Evolutionary conservation across 2,888 invertebrate genomes (phyloP).

Genomic region (Atrina japonica): DNA sequence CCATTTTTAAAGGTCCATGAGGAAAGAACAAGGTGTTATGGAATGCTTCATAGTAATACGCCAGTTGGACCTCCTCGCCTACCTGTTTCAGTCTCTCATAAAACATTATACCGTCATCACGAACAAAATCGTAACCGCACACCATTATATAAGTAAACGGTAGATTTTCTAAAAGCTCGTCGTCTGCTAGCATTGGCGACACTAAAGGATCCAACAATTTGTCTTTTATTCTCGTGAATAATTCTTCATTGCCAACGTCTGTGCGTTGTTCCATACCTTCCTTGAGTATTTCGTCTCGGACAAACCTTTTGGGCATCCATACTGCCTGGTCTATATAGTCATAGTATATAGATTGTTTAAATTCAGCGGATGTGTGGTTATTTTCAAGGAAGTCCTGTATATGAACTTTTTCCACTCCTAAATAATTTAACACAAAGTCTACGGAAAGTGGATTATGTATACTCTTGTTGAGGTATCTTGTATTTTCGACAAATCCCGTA

Average conservation of each 20-base stretch:
- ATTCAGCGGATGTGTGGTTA: conserved; percentile 55
- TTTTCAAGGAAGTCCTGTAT: conserved; percentile 49
- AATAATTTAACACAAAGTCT: conserved; percentile 55
- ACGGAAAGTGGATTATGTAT: conserved; percentile 52
- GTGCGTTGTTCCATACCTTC: conserved; percentile 22
- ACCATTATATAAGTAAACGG: conserved; percentile 77
- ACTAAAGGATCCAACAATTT: conserved; percentile 58
- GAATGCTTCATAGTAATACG: conserved; percentile 64
- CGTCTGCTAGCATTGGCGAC: conserved; percentile 75
- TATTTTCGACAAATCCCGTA: conserved; percentile 56
- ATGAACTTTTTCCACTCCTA: conserved; percentile 49
- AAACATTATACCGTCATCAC: conserved; percentile 79
- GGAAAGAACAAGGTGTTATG: conserved; percentile 64
- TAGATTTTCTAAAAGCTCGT: conserved; percentile 61
- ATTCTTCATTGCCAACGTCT: conserved; percentile 45
- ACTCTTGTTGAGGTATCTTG: conserved; percentile 54
- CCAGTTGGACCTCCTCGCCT: conserved; percentile 63
- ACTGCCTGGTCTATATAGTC: conserved; percentile 46
- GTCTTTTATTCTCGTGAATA: conserved; percentile 50
- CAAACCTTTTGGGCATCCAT: conserved; percentile 53
- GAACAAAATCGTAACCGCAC: conserved; percentile 77
- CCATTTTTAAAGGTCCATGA: conserved; percentile 58
- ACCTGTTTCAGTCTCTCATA: conserved; percentile 67
- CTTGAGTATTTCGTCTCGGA: conserved; percentile 46
- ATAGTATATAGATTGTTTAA: conserved; percentile 52